Evolutionary conservation across 37 sponge, comb jelly and placozoan species (phyloP).

Genomic region (Tethya wilhelma): DNA sequence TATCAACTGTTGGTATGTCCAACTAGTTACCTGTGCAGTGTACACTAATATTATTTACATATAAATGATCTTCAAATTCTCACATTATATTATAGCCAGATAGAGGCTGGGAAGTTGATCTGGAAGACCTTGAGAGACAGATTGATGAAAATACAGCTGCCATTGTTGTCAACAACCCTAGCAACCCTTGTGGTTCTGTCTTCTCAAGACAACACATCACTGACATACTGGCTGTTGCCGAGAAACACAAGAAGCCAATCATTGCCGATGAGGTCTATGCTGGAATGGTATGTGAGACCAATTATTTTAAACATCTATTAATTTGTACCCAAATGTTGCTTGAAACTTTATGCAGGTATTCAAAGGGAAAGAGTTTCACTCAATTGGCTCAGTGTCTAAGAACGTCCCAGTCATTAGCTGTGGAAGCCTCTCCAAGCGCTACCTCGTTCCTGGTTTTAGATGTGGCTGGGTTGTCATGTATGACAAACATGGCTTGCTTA

Average conservation of each 20-base stretch:
- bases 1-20: conserved; percentile 75
- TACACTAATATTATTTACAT: no score
- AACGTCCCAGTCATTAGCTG: conserved; percentile 86
- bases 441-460: conserved; percentile 94
- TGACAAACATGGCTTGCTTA: conserved; percentile 77
- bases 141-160: conserved; percentile 85
- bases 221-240: conserved; percentile 82
- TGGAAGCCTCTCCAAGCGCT: conserved; percentile 79
- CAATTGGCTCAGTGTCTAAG: conserved; percentile 56
- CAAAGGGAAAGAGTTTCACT: conserved; percentile 60
- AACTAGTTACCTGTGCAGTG: no score
- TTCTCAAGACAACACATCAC: conserved; percentile 75
- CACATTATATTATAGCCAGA: conserved; percentile 64
- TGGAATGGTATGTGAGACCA: conserved; percentile 66
- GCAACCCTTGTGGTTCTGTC: conserved; percentile 97
- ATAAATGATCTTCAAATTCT: background rate
- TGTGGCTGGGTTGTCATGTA: conserved; percentile 90
- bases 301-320: no score
- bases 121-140: conserved; percentile 83
- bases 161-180: conserved; percentile 90
- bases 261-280: conserved; percentile 92
- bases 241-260: conserved; percentile 74
- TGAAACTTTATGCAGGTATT: conserved; percentile 67
- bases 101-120: conserved; percentile 84
- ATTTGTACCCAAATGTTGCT: no score